phyloP scores from a whole-genome alignment of 2,888 invertebrate genomes.

The Drosophila affinis region DNA sequence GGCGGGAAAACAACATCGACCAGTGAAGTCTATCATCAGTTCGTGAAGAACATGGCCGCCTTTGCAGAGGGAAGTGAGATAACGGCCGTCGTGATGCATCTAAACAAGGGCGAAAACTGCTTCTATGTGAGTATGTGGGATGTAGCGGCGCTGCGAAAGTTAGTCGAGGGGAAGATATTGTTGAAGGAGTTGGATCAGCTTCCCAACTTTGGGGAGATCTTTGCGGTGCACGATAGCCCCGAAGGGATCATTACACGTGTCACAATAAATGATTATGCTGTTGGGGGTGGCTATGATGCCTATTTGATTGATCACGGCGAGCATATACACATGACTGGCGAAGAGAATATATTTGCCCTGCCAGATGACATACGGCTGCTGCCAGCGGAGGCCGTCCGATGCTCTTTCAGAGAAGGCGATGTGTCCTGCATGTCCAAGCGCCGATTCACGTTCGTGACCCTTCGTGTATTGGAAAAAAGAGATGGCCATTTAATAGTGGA shows the following conservation, averaged over 20 bases:
- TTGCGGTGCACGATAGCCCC: constrained; percentile 51
- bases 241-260: constrained; percentile 47
- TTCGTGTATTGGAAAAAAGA: constrained; percentile 45
- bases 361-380: constrained; percentile 37
- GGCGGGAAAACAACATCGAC: constrained; percentile 46
- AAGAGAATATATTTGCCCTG: constrained; percentile 50
- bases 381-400: constrained; percentile 64
- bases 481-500: constrained; percentile 47
- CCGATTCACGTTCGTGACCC: constrained; percentile 16
- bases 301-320: constrained; percentile 63
- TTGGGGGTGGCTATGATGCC: constrained; percentile 59
- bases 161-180: constrained; percentile 28
- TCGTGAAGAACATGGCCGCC: constrained; percentile 46
- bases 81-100: constrained; percentile 36
- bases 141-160: constrained; percentile 3
- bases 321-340: constrained; percentile 50
- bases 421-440: constrained; percentile 27
- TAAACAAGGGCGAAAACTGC: constrained; percentile 42
- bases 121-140: constrained; percentile 55
- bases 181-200: constrained; percentile 41
- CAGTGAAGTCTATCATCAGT: constrained; percentile 29
- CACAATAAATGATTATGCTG: constrained; percentile 35
- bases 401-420: constrained; percentile 39
- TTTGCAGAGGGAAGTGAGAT: constrained; percentile 27
- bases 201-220: constrained; percentile 63